A percentile compares a stretch with the other conserved stretches of the same genome.
phyloP scores from a whole-genome alignment of 2,888 invertebrate species.

The Galerucella nymphaeae region DNA sequence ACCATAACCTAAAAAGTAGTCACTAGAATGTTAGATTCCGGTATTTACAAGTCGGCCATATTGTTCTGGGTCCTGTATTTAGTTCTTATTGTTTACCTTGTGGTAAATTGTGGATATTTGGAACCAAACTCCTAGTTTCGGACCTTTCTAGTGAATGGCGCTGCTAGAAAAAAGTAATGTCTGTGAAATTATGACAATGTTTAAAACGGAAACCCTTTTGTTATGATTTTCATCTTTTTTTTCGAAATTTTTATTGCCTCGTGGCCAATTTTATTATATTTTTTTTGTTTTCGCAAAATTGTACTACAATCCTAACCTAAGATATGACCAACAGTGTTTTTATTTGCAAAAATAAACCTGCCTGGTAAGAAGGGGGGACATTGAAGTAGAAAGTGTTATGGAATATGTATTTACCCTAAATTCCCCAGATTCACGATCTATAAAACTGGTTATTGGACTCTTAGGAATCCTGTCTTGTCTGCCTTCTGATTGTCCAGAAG shows the following conservation, averaged over 20 bases:
- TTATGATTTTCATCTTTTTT: no score
- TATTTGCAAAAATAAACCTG: no score
- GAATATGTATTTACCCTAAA: constrained; percentile 33
- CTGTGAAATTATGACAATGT: background rate
- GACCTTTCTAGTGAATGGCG: constrained; percentile 45
- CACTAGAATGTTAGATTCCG: background rate
- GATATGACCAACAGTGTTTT: no score
- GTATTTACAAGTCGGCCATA: no score
- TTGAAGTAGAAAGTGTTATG: background rate
- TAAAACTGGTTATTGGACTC: constrained; percentile 30
- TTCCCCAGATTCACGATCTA: constrained; percentile 48
- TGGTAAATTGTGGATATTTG: constrained; percentile 45
- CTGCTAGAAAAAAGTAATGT: constrained; percentile 34
- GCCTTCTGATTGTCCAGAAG: constrained; percentile 37
- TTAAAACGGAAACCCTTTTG: no score
- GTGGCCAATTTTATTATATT: no score
- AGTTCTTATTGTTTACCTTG: constrained; percentile 40
- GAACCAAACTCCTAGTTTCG: constrained; percentile 39
- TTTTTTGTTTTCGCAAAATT: no score
- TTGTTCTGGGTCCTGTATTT: no score
- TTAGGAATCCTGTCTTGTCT: constrained; percentile 29
- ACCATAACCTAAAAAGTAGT: constrained; percentile 42
- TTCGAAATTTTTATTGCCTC: no score
- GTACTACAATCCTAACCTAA: no score
- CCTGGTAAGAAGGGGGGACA: no score